Evolutionary conservation across 1,140 invertebrate genomes (phyloP).

Genomic region (Penaeus indicus): DNA sequence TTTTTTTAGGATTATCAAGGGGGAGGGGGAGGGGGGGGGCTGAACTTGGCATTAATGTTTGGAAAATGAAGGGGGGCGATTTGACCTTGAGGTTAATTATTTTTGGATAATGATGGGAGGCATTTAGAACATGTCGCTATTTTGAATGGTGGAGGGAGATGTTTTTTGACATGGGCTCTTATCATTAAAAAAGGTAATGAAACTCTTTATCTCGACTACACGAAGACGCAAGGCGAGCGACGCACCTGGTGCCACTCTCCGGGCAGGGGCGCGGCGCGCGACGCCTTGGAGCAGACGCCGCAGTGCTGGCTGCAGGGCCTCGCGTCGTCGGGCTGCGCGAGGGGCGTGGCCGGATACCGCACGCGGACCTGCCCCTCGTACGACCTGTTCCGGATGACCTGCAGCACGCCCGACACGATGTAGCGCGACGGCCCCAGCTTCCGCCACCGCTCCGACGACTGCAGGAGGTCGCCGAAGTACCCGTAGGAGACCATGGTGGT

Average conservation of each 20-base stretch:
- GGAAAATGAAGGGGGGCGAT: no score
- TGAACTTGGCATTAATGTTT: no score
- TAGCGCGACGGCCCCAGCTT: conserved; percentile 93
- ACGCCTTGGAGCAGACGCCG: conserved; percentile 57
- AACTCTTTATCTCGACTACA: no score
- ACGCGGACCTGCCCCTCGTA: conserved; percentile 67
- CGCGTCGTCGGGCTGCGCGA: conserved; percentile 51
- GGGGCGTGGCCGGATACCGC: conserved; percentile 51
- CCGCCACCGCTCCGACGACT: conserved; percentile 85
- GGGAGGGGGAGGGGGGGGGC: no score
- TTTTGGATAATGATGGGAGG: no score
- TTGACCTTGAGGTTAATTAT: no score
- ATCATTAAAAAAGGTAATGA: no score
- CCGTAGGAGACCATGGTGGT: conserved; percentile 89
- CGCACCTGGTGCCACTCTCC: conserved; percentile 67
- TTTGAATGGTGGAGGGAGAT: no score
- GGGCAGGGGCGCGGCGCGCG: conserved; percentile 1
- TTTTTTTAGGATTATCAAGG: no score
- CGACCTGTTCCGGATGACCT: conserved; percentile 68
- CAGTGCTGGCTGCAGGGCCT: conserved; percentile 65
- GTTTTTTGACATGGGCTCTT: no score
- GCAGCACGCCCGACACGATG: conserved; percentile 71
- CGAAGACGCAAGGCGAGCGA: neutral
- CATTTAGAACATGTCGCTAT: no score
- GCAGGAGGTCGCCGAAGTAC: conserved; percentile 87